Evolutionary conservation across 2,113 vertebrate genomes (phyloP).

Genomic region (Oxyura jamaicensis): DNA sequence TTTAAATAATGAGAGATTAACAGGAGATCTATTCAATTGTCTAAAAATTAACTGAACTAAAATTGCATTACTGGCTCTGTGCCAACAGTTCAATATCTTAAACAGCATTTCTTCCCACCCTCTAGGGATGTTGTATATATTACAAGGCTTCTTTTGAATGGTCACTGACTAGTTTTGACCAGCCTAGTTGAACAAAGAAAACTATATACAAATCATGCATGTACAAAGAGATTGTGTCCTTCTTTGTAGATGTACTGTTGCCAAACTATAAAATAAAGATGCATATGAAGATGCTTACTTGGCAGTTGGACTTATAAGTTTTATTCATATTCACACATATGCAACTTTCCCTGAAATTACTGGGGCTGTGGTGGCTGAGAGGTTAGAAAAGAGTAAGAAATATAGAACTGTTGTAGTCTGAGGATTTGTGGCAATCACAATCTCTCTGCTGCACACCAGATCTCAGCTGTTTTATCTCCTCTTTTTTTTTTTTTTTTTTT

Average conservation of each 20-base stretch:
- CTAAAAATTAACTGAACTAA: slow-evolving; percentile 40
- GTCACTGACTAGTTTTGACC: slow-evolving; percentile 24
- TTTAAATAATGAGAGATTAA: slow-evolving; percentile 8
- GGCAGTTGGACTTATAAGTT: not conserved
- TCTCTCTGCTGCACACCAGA: not conserved
- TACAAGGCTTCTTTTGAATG: slow-evolving; percentile 33
- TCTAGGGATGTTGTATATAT: slow-evolving; percentile 33
- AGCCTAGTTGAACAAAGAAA: slow-evolving; percentile 41
- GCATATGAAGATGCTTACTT: not conserved
- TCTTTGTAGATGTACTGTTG: not conserved
- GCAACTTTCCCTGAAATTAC: not conserved
- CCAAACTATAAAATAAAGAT: slow-evolving; percentile 30
- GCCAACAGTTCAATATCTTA: slow-evolving; percentile 65
- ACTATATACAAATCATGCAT: not conserved
- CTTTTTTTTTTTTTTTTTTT: not conserved
- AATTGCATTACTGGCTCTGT: slow-evolving; percentile 41
- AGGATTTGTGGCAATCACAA: not conserved
- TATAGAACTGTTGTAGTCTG: not conserved
- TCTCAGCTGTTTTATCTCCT: not conserved
- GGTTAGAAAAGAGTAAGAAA: not conserved
- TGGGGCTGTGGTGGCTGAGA: not conserved
- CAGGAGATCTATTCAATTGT: slow-evolving; percentile 54
- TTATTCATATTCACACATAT: not conserved
- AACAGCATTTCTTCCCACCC: slow-evolving; percentile 48
- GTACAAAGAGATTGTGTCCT: slow-evolving; percentile 19